Evolutionary conservation across 2,797 vertebrate species (phyloP), one percentile per base, ranked within the genome.

Genomic region (Bryconaethiops microstoma): DNA sequence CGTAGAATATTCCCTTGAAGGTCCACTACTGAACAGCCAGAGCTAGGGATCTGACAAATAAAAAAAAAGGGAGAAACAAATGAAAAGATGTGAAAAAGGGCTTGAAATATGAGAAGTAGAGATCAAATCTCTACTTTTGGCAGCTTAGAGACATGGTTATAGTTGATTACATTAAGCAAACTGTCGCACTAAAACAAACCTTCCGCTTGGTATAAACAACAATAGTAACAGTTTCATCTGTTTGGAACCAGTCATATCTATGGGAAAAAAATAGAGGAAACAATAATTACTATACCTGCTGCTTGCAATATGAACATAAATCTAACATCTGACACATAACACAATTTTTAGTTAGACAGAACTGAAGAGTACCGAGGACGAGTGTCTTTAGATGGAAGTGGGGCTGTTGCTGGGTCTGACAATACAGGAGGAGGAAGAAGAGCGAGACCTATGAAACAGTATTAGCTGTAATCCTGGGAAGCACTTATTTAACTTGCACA

Each of bases 181-280:
- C 42, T 57, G 40, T 23, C 55, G 2, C 42, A 78, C 0, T 65
- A 23, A 16, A 45, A 59, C 35, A 85, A 92, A 98, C 97, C 96
- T 97, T 98, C 80, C 95, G 92, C 88, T 96, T 97, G 77, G 96
- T 93, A 82, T 98, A 98, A 89, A 99, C 84, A 12, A 96, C 92
- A 85, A 99, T n/a, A 74, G 94, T 96, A 84, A 99, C 90, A 9
- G 87, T 91, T 72, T 68, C 91, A 19, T 97, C 96, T 39, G 96
- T 98, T 85, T 99, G 97, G 92, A 99, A 99, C 98, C 98, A 99
- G 82, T 99, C 97, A 64, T 94, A 98, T 91, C 98, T 99, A 79
- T 62, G 89, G 85, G 12, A 75, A 40, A 78, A 65, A 1, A 75
- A n/a, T n/a, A 78, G 6, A 79, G 25, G 4, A 4, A 48, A 57